Evolutionary conservation across 2,113 vertebrate genomes (phyloP), one percentile per base, ranked within the genome.

Genomic region (Cyanistes caeruleus): DNA sequence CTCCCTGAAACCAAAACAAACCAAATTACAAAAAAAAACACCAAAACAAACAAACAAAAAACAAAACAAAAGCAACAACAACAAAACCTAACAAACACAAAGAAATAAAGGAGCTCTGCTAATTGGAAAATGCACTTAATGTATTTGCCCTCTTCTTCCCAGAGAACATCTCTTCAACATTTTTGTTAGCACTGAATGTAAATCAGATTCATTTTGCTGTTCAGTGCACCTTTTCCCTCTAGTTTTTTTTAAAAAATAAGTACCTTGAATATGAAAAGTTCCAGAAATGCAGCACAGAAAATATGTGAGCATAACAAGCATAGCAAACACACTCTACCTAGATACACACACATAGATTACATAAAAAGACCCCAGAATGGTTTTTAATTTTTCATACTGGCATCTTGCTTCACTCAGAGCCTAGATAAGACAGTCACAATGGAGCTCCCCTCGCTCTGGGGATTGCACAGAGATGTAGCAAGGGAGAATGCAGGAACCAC

Each of bases 1-100:
- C 43, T 70, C 77, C 59, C 73, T 83, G 63, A 91, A 96, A 79
- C 48, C 19, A 68, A 96, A 96, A 23, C 62, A 91, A 96, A 93
- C 23, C 35, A 69, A 91, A 69, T 31, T 55, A 55, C 13, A 59
- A 41, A 65, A 65, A 65, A 53, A 28, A 27, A 21, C 15, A 14
- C 43, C 43, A 43, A 43, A 43, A 43, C 43, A 43, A 43, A 43
- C 43, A 43, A 43, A 43, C 43, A 43, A 14, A 43, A 15, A 43
- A 43, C 43, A 43, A 43, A 43, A 14, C 15, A 15, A 43, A 43
- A 43, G 6, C 41, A 43, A 14, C 43, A 43, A 43, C 43, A 43
- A 43, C 43, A 43, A 43, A 43, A 43, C 43, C 14, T 16, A 43
- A 43, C 43, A 43, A 43, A 43, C 43, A 43, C 15, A 43, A 65